Base-by-base conservation (phyloP, 2,888 invertebrate species). In the Dioctria rufipes region DNA sequence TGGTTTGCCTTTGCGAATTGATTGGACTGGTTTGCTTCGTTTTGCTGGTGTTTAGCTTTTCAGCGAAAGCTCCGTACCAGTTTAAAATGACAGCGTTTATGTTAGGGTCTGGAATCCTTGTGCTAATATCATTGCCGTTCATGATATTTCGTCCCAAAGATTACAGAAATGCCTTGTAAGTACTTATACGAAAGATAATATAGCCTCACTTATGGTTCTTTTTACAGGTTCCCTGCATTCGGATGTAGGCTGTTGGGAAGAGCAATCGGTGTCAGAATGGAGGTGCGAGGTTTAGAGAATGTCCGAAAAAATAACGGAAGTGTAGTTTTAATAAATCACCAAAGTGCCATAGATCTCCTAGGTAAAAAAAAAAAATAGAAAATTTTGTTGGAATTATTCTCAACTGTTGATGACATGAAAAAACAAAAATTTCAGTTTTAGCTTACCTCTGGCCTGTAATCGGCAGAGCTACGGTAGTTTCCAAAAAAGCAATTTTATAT, bases 271-370 rank as follows among this genome's bases (percentile, higher is more conserved):
- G 89, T 96, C 60, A 91, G 92, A 37, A 94, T 93, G 90, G 91
- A 91, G 83, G 91, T 96, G n/a, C 91, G 93, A 69, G 95, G 96
- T 0, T 87, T 92, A 78, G 94, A 96, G 86, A 93, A 96, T 87
- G 92, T 96, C 8, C 92, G 93, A 82, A 91, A 92, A 85, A 92
- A 93, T 71, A 91, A 93, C 80, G 95, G 97, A 0, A 93, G 93
- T 85, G 93, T 98, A 9, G 92, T 97, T 6, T 90, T 97, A 13
- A 92, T 96, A 82, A 98, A 98, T 90, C 97, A 98, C 88, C 97
- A 97, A 90, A 96, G 96, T 87, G 92, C 93, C 40, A 88, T 98
- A 78, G 98, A 98, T 89, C 91, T 97, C 81, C 92, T 94, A 84
- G 94, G 96, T 96, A 90, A 90, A 90, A 46, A 4, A 46, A 46